A percentile compares a stretch with the other conserved stretches of the same genome.
Conservation (phyloP, 1,140 invertebrate species). For the Cyphomyrmex costatus region DNA sequence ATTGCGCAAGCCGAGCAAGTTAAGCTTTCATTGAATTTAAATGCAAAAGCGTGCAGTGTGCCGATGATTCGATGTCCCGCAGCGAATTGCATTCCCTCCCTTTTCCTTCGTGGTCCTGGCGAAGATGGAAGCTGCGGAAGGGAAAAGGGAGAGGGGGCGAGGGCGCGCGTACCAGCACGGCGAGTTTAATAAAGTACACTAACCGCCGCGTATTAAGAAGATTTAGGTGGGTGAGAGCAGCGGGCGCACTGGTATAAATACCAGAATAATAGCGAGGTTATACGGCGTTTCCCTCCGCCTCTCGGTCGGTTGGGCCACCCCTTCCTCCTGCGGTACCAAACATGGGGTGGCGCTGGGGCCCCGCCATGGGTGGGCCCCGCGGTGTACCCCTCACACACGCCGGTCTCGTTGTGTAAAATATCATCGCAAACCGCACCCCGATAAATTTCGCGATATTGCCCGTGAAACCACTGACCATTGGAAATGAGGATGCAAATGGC, state of each 20-base stretch:
- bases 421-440: conserved; percentile 82
- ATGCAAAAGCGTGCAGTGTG: conserved; percentile 33
- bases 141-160: neutral
- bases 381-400: conserved; percentile 52
- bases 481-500: conserved; percentile 82
- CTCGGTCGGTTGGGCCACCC: conserved; percentile 37
- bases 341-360: conserved; percentile 80
- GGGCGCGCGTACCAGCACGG: conserved; percentile 68
- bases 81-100: conserved; percentile 29
- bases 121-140: neutral
- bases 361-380: conserved; percentile 83
- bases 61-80: conserved; percentile 64
- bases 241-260: conserved; percentile 80
- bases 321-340: conserved; percentile 72
- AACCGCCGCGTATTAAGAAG: conserved; percentile 83
- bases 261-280: conserved; percentile 84
- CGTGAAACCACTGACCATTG: conserved; percentile 78
- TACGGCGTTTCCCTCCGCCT: conserved; percentile 72
- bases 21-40: conserved; percentile 66
- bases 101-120: neutral
- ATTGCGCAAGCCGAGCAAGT: conserved; percentile 36
- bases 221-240: conserved; percentile 81
- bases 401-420: conserved; percentile 80
- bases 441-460: conserved; percentile 83
- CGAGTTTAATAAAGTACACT: conserved; percentile 80